Conservation (phyloP, 2,888 invertebrate species). For the Xestia c-nigrum region DNA sequence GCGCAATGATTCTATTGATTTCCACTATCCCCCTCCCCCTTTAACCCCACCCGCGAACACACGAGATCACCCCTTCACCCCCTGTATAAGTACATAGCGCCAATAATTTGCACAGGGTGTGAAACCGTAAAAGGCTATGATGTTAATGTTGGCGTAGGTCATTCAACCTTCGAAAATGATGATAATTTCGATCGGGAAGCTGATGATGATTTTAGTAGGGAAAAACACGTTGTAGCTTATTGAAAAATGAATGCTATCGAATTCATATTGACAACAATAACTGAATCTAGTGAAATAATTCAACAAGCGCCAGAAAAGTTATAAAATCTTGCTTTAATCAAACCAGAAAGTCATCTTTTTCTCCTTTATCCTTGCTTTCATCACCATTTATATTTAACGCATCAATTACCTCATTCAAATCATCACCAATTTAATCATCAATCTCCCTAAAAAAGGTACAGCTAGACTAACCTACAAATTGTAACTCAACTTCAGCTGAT, state of each 20-base stretch:
- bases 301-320: background rate
- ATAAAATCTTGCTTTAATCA: too few species aligned
- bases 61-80: conserved; percentile 66
- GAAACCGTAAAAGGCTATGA: conserved; percentile 64
- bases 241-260: background rate
- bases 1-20: conserved; percentile 89
- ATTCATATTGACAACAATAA: too few species aligned
- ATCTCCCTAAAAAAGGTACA: background rate
- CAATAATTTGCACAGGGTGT: conserved; percentile 68
- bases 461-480: background rate
- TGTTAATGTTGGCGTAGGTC: conserved; percentile 67
- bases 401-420: background rate
- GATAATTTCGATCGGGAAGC: conserved; percentile 30
- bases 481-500: conserved; percentile 49
- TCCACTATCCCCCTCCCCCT: conserved; percentile 75
- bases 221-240: background rate
- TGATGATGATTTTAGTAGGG: background rate
- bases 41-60: conserved; percentile 60
- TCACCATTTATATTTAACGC: background rate
- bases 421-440: background rate
- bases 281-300: background rate
- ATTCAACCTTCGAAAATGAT: conserved; percentile 59
- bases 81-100: conserved; percentile 64
- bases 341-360: background rate
- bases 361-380: fast-evolving